Evolutionary conservation across 2,888 invertebrate species (phyloP).

Genomic region (Ophion slaviceki): DNA sequence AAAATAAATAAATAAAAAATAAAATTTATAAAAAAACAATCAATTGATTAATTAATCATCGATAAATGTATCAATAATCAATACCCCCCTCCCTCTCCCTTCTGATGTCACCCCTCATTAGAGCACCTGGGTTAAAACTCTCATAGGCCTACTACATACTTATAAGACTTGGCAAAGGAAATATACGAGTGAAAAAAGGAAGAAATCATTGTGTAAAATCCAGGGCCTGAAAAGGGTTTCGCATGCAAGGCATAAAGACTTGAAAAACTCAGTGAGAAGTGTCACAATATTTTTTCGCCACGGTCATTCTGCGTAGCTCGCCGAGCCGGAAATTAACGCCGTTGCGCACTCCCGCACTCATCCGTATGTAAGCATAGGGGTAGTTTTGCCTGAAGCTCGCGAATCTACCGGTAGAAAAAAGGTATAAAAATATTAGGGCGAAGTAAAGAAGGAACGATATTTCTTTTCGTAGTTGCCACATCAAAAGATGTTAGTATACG

Average conservation of each 20-base stretch:
- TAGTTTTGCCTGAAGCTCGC: conserved; percentile 32
- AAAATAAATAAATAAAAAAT: too few relatives aligned
- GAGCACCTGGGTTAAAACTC: too few relatives aligned
- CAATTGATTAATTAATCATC: too few relatives aligned
- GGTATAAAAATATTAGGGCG: neutral
- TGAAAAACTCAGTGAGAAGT: conserved; percentile 3
- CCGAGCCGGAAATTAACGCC: conserved; percentile 62
- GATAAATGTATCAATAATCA: too few relatives aligned
- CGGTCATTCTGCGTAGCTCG: conserved; percentile 49
- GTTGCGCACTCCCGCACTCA: conserved; percentile 52
- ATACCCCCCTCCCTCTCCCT: too few relatives aligned
- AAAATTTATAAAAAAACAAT: too few relatives aligned
- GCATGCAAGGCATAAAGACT: conserved; percentile 9
- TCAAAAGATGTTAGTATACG: neutral
- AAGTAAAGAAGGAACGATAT: neutral
- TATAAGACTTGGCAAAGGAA: neutral
- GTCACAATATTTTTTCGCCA: conserved; percentile 34
- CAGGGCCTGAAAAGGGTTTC: neutral
- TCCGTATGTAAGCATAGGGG: conserved; percentile 5
- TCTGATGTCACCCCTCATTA: too few relatives aligned
- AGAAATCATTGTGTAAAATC: neutral
- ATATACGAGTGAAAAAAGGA: neutral
- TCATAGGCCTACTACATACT: too few relatives aligned
- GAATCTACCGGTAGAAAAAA: neutral
- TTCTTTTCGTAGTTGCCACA: neutral